These are phyloP conservation scores for Cygnus olor DNA, from an alignment of 2,797 vertebrate species.

Conservation along the genomic window DNA sequence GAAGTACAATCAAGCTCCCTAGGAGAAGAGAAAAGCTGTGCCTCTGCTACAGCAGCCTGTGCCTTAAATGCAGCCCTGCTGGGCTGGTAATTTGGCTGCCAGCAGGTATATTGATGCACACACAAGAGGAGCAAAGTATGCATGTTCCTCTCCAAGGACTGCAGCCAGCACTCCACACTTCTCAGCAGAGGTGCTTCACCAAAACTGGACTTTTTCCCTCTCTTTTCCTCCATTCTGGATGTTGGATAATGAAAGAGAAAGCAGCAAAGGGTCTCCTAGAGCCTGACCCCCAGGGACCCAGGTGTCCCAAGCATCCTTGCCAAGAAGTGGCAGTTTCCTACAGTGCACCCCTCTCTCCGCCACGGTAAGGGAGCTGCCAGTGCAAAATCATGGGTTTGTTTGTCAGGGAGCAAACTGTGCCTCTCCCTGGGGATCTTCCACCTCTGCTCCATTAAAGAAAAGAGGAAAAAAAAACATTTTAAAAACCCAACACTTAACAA, in stretches of 20 bases:
- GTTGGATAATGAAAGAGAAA: neutral
- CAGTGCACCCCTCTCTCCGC: neutral
- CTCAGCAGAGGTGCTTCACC: neutral
- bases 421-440: slow-evolving; percentile 9
- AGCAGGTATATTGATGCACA: neutral
- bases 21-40: neutral
- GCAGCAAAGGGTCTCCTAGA: neutral
- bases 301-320: neutral
- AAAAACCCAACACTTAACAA: slow-evolving; percentile 49
- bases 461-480: neutral
- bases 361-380: neutral
- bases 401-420: neutral
- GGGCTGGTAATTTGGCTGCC: neutral
- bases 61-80: neutral
- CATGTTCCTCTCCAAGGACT: neutral
- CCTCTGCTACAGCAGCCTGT: neutral
- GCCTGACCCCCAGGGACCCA: neutral
- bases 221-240: neutral
- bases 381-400: neutral
- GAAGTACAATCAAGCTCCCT: neutral
- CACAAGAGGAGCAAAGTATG: neutral
- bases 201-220: neutral
- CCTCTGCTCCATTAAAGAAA: slow-evolving; percentile 30
- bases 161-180: neutral
- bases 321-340: neutral